Evolutionary conservation across 2,797 vertebrate genomes (phyloP).

Genomic region (Mastacembelus armatus): DNA sequence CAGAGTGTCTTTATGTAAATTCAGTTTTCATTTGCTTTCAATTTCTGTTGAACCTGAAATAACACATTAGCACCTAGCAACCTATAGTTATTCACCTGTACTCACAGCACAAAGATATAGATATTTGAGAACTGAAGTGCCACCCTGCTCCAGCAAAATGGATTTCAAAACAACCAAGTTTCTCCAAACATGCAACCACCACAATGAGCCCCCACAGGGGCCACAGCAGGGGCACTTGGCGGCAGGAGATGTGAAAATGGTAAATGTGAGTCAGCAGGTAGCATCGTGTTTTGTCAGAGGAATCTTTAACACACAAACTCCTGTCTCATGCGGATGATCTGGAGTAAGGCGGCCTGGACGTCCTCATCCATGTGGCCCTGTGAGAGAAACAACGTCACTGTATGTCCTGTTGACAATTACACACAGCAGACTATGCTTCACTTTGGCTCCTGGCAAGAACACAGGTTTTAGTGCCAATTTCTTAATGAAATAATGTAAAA

Average conservation of each 20-base stretch:
- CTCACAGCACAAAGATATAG: conserved; percentile 6
- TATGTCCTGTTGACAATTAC: neutral
- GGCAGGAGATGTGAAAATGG: conserved; percentile 34
- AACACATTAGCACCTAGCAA: conserved; percentile 5
- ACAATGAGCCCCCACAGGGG: conserved; percentile 59
- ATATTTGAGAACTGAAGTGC: conserved; percentile 34
- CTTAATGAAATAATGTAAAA: neutral
- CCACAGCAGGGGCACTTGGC: conserved; percentile 43
- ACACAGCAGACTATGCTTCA: neutral
- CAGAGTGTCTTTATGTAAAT: neutral
- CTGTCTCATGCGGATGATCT: conserved; percentile 98
- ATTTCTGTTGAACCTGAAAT: conserved; percentile 10
- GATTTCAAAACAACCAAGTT: conserved; percentile 24
- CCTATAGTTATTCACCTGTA: conserved; percentile 24
- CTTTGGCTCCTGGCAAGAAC: too few species aligned
- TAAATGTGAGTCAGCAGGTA: conserved; percentile 69
- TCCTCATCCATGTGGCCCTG: conserved; percentile 99
- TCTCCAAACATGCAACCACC: conserved; percentile 18
- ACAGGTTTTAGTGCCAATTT: too few species aligned
- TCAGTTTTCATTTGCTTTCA: neutral
- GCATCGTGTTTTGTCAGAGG: conserved; percentile 26
- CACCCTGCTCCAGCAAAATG: neutral
- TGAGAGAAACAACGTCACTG: conserved; percentile 29
- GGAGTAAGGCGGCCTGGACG: conserved; percentile 94
- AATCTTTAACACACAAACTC: conserved; percentile 92